These are phyloP conservation scores for Choloepus didactylus DNA, from an alignment of 2,797 vertebrate species.

Conservation along the genomic window DNA sequence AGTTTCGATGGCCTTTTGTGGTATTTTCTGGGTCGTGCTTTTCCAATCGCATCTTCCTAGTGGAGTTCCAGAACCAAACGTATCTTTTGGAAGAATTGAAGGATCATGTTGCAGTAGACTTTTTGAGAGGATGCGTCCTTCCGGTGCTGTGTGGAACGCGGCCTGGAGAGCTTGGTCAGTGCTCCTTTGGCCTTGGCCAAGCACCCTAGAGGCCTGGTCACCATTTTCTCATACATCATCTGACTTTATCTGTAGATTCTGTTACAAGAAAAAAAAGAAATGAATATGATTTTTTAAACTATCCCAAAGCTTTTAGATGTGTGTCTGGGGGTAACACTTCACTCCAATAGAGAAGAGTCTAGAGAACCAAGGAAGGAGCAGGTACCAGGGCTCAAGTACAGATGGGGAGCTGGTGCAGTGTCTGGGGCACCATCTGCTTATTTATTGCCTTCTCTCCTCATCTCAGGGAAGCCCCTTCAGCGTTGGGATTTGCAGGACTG, in stretches of 20 bases:
- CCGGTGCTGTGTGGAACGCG: neutral
- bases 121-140: conserved; percentile 29
- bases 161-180: conserved; percentile 59
- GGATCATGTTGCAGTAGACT: conserved; percentile 52
- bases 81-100: conserved; percentile 74
- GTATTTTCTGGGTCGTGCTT: conserved; percentile 75
- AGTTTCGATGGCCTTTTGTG: conserved; percentile 78
- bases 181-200: conserved; percentile 49
- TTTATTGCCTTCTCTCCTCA: neutral
- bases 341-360: neutral
- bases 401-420: too few relatives aligned
- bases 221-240: conserved; percentile 27
- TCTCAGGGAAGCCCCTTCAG: neutral
- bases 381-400: too few relatives aligned
- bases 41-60: conserved; percentile 71
- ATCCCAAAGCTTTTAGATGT: neutral
- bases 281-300: neutral
- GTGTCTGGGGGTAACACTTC: neutral
- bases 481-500: neutral
- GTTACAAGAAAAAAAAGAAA: neutral
- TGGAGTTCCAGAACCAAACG: conserved; percentile 67
- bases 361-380: neutral
- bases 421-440: neutral
- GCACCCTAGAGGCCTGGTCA: conserved; percentile 75
- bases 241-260: conserved; percentile 70